These are phyloP conservation scores for Cosmia trapezina DNA, from an alignment of 2,888 invertebrate species.

Conservation along the genomic window DNA sequence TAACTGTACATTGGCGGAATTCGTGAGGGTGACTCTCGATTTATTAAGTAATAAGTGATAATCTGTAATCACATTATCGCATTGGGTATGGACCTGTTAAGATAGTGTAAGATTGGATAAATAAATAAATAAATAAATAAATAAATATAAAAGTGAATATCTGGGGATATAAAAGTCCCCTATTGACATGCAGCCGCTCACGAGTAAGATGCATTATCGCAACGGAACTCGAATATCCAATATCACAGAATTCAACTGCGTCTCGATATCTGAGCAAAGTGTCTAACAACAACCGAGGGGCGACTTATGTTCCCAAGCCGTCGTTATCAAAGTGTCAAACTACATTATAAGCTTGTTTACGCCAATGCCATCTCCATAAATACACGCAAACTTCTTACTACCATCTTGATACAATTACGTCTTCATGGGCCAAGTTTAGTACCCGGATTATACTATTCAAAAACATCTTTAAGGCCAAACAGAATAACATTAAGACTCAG, in stretches of 20 bases:
- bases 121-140: too few species aligned
- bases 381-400: constrained; percentile 60
- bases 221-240: constrained; percentile 49
- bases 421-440: constrained; percentile 71
- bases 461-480: constrained; percentile 70
- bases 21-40: too few species aligned
- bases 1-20: too few species aligned
- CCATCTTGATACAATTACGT: constrained; percentile 69
- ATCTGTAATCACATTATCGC: too few species aligned
- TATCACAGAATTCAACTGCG: constrained; percentile 34
- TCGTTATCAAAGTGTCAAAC: constrained; percentile 62
- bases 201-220: constrained; percentile 49
- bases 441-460: constrained; percentile 71
- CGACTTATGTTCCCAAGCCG: constrained; percentile 44
- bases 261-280: constrained; percentile 41
- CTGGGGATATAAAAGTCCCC: constrained; percentile 15
- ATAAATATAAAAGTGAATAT: constrained; percentile 25
- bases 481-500: constrained; percentile 77
- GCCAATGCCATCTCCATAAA: constrained; percentile 62
- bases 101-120: too few species aligned
- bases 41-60: too few species aligned
- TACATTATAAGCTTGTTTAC: constrained; percentile 64
- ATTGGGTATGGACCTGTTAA: too few species aligned
- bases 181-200: constrained; percentile 35
- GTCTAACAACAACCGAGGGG: constrained; percentile 32